Base-by-base conservation (phyloP, 2,888 invertebrate genomes). In the Zele albiditarsus region DNA sequence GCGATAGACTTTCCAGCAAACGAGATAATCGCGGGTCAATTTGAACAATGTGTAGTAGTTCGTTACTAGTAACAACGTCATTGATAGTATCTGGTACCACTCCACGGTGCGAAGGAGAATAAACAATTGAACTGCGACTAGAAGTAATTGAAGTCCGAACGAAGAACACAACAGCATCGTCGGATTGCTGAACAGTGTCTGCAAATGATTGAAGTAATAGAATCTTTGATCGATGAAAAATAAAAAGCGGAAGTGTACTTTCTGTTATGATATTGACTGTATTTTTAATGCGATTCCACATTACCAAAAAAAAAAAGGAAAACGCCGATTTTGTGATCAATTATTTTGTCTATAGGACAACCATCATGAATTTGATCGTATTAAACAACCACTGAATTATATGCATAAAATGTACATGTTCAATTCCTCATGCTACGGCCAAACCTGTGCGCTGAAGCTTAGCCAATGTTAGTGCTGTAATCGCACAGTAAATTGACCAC, bases 31-130 rank as follows among this genome's bases (percentile, higher is more conserved):
- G 60, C 98, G 92, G 38, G 95, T 91, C 81, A 98, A 91, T 90
- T 97, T 97, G 89, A 97, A 98, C 62, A 98, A 91, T 0, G 97
- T 95, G 85, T 96, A 95, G 90, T 98, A 97, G 89, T 98, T 98
- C 79, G 96, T 95, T 86, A 97, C 94, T 46, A 98, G 92, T 65
- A 98, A 91, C 76, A 97, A 92, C 5, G 96, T 93, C 83, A 97
- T 92, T 2, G 98, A 95, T 65, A 98, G 89, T 77, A 97, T 93
- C 87, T 97, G 95, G 90, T 98, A 96, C 98, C 98, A 99, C 82
- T 97, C 95, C 53, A 93, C 92, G 20, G 95, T 94, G 79, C 95
- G 93, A 82, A 96, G 92, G 14, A 98, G 90, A 42, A 97, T 91
- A 71, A 94, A 92, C 75, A 98, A 91, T 89, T 98, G 96, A 65